Percentiles rank a stretch among this genome's conserved stretches.
Conservation (phyloP, 1,140 invertebrate genomes). For the Araneus ventricosus region DNA sequence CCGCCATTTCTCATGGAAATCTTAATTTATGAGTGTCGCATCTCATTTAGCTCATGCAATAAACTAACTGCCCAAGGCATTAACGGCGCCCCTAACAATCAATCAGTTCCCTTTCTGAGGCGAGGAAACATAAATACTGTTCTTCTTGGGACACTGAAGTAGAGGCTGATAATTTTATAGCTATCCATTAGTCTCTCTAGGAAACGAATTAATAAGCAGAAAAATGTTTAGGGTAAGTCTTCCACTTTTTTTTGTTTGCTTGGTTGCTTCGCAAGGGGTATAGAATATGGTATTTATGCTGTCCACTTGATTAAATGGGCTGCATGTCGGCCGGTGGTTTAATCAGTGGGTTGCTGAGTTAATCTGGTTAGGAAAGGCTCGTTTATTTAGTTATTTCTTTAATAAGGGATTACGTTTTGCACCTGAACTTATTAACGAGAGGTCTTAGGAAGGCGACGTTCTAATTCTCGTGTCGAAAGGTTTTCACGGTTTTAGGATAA, state of each 20-base stretch:
- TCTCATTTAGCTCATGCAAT: not conserved
- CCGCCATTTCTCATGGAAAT: not conserved
- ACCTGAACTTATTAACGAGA: not conserved
- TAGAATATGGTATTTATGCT: not conserved
- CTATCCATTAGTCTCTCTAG: not conserved
- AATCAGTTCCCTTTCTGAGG: not conserved
- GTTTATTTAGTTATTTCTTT: not conserved
- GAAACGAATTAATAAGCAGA: not conserved
- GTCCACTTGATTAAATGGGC: not conserved
- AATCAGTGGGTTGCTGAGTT: not conserved
- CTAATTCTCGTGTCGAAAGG: not conserved
- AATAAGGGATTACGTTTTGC: not conserved
- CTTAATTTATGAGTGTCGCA: not conserved
- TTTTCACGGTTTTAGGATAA: not conserved
- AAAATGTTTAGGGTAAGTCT: not conserved
- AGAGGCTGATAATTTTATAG: not conserved
- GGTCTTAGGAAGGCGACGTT: not conserved
- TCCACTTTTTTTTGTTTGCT: not conserved
- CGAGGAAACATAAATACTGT: not conserved
- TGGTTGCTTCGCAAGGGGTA: not conserved
- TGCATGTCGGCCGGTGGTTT: not conserved
- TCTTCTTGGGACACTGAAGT: not conserved
- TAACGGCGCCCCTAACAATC: not conserved
- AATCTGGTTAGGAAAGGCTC: not conserved
- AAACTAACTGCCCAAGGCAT: not conserved